These are phyloP conservation scores for Paramisgurnus dabryanus DNA, from an alignment of 2,113 vertebrate species.

Conservation along the genomic window DNA sequence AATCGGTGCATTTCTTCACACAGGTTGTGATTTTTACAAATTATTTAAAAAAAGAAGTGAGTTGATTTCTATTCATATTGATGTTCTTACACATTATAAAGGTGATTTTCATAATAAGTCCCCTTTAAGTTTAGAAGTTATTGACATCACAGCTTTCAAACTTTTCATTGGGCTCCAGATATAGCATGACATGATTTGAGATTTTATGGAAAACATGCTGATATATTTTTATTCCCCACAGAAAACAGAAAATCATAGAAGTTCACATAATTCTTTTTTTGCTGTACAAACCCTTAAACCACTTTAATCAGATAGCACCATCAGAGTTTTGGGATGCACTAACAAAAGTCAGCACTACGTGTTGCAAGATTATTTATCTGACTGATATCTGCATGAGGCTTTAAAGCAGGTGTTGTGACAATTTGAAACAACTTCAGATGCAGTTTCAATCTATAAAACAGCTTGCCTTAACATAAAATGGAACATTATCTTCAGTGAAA, in stretches of 20 bases:
- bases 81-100: no score
- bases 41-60: no score
- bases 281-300: neutral
- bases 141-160: no score
- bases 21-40: no score
- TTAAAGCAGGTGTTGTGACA: conserved; percentile 15
- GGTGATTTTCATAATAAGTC: no score
- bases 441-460: neutral
- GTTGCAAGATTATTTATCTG: neutral
- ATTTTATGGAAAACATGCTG: neutral
- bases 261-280: neutral
- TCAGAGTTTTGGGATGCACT: neutral
- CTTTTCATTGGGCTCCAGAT: no score
- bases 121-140: no score
- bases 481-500: neutral
- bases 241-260: neutral
- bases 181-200: neutral
- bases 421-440: conserved; percentile 24
- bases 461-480: neutral
- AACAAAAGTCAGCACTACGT: conserved; percentile 9
- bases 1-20: no score
- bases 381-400: neutral
- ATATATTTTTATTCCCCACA: neutral
- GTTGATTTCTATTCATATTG: no score
- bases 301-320: neutral